Evolutionary conservation across 2,888 invertebrate genomes (phyloP), one percentile per base, ranked within the genome.

Genomic region (Caenorhabditis auriculariae): DNA sequence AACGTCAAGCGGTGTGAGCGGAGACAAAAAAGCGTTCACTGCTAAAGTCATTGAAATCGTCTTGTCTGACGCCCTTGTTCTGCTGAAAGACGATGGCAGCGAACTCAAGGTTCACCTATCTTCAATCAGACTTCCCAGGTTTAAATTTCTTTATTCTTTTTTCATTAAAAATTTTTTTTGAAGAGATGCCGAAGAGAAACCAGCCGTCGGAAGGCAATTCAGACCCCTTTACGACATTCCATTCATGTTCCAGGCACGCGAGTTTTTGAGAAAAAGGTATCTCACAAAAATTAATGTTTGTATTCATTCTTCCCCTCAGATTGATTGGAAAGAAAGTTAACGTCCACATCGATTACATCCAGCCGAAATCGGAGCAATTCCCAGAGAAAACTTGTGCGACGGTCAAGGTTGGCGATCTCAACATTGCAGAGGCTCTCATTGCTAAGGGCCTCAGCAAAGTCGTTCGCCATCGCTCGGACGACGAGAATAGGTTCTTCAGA

Each of bases 161-260:
- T 5, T 4, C 26, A 4, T 41, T 50, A 19, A 51, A 9, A 12
- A 28, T n/a, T 15, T 37, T 49, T 3, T 4, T 41, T 47, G 15
- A 23, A 58, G 69, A 59, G 73, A 73, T 26, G 32, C 61, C 2
- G 68, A 65, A 29, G 69, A 60, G 32, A 41, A 60, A n/a, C 61
- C 69, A 26, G 37, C 66, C 3, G 53, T 62, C 9, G 72, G 69
- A 17, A 66, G 78, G 5, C 76, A 76, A 47, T 79, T 79, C 74
- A 65, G 92, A 76, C 93, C 95, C 0, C 86, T 98, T 0, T 99
- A 96, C 82, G 98, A 99, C 82, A 90, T 96, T 80, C 98, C 98
- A 1, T 93, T 91, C 88, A 91, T 98, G 92, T 95, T 90, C 82
- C 98, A 99, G 83, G 94, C 95, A 0, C 88, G 98, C 50, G 98